Percentiles rank a stretch among this genome's conserved stretches.
Conservation (phyloP, 2,888 invertebrate species). For the Artemia sp. region DNA sequence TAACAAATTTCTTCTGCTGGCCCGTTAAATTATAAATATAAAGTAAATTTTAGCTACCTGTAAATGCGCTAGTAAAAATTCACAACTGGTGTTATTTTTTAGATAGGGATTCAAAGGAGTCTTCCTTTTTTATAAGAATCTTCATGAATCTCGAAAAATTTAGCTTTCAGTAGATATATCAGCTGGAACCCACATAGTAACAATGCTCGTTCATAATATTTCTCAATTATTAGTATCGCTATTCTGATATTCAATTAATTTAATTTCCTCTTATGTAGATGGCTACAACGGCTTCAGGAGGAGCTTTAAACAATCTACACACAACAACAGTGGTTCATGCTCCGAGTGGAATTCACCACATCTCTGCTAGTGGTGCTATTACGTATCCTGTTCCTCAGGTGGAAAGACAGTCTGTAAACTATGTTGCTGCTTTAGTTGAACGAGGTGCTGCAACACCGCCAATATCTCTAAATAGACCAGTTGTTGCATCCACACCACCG, state of each 20-base stretch:
- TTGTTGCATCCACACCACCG: conserved; percentile 23
- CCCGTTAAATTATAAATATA: no score
- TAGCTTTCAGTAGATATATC: no score
- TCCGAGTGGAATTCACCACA: conserved; percentile 25
- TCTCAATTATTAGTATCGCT: conserved; percentile 8
- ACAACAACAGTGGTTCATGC: conserved; percentile 30
- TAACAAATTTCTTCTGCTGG: no score
- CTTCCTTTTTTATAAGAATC: no score
- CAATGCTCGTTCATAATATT: conserved; percentile 21
- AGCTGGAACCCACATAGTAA: no score
- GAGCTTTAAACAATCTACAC: conserved; percentile 15
- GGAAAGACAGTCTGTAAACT: neutral
- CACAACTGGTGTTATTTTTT: no score
- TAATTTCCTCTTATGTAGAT: conserved; percentile 14
- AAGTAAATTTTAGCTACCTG: no score
- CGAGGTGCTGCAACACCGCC: conserved; percentile 26
- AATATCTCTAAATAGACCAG: conserved; percentile 22
- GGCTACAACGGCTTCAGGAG: conserved; percentile 8
- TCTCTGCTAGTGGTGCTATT: conserved; percentile 18
- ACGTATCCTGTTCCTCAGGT: conserved; percentile 15
- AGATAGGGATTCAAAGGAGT: no score
- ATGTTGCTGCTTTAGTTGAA: conserved; percentile 26
- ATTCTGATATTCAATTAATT: conserved; percentile 10
- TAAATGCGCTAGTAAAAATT: no score
- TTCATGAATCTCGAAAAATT: no score